Percentiles rank a stretch among this genome's conserved stretches.
Evolutionary conservation across 1,140 invertebrate genomes (phyloP).

Genomic region (Zophobas atratus): DNA sequence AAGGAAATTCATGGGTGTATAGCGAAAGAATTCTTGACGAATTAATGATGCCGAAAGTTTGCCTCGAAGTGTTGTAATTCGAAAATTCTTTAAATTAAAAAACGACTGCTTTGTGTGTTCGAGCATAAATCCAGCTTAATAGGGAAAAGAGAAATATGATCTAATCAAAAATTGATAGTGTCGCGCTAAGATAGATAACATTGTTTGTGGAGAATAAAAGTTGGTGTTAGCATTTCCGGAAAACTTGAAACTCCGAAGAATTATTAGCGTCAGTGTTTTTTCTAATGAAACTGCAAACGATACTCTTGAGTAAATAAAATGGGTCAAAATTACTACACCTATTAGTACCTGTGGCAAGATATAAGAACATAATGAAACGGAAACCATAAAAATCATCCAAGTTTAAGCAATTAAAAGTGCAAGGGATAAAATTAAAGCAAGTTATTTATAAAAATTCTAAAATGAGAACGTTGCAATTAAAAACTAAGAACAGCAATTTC

Average conservation of each 20-base stretch:
- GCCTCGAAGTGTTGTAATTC: conserved; percentile 9
- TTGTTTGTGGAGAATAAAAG: not conserved
- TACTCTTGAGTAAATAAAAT: too few species aligned
- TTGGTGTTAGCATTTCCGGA: not conserved
- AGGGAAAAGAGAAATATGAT: conserved; percentile 19
- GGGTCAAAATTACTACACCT: too few species aligned
- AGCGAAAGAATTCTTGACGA: not conserved
- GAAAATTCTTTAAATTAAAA: not conserved
- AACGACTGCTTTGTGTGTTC: conserved; percentile 10
- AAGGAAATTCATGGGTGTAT: too few species aligned
- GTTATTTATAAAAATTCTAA: too few species aligned
- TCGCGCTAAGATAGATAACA: not conserved
- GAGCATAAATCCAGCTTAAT: conserved; percentile 15
- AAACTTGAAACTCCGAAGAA: not conserved
- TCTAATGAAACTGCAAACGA: too few species aligned
- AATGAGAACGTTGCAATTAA: too few species aligned
- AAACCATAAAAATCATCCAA: too few species aligned
- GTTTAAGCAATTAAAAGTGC: too few species aligned
- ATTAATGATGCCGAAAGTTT: conserved; percentile 26
- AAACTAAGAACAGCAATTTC: too few species aligned
- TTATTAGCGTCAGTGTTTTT: not conserved
- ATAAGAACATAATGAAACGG: too few species aligned
- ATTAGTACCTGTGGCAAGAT: too few species aligned
- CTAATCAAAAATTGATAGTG: conserved; percentile 37
- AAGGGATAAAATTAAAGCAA: too few species aligned